phyloP scores from a whole-genome alignment of 2,888 invertebrate species.

The Vesta saturnalis region DNA sequence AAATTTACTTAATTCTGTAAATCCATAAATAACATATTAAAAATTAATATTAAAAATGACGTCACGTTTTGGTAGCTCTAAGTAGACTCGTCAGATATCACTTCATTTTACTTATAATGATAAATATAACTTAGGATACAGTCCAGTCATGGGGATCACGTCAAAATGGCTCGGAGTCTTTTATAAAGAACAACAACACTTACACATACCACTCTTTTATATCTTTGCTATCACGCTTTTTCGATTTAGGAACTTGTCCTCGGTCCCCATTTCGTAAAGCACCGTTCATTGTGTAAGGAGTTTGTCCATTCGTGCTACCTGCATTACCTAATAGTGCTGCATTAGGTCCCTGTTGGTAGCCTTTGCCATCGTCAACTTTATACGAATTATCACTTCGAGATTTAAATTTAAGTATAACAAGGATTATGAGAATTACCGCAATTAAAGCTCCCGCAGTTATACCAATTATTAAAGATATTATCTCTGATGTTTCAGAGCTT shows the following conservation, averaged over 20 bases:
- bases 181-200: constrained; percentile 48
- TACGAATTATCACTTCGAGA: constrained; percentile 90
- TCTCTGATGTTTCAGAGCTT: constrained; percentile 76
- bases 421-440: constrained; percentile 88
- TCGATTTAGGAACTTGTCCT: constrained; percentile 56
- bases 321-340: constrained; percentile 77
- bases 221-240: constrained; percentile 85
- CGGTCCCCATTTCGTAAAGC: constrained; percentile 65
- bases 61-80: constrained; percentile 23
- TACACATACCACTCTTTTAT: constrained; percentile 98
- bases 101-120: constrained; percentile 35
- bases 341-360: constrained; percentile 81
- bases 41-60: constrained; percentile 14
- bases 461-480: constrained; percentile 82
- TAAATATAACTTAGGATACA: constrained; percentile 30
- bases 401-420: constrained; percentile 89
- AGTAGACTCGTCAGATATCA: constrained; percentile 33
- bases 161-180: constrained; percentile 58
- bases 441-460: constrained; percentile 93
- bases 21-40: constrained; percentile 3
- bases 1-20: constrained; percentile 27
- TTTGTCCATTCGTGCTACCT: constrained; percentile 61
- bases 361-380: constrained; percentile 89
- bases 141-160: constrained; percentile 33
- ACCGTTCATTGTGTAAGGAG: constrained; percentile 64